A percentile compares a stretch with the other conserved stretches of the same genome.
Evolutionary conservation across 2,888 invertebrate species (phyloP).

Genomic region (Papilio elwesi): DNA sequence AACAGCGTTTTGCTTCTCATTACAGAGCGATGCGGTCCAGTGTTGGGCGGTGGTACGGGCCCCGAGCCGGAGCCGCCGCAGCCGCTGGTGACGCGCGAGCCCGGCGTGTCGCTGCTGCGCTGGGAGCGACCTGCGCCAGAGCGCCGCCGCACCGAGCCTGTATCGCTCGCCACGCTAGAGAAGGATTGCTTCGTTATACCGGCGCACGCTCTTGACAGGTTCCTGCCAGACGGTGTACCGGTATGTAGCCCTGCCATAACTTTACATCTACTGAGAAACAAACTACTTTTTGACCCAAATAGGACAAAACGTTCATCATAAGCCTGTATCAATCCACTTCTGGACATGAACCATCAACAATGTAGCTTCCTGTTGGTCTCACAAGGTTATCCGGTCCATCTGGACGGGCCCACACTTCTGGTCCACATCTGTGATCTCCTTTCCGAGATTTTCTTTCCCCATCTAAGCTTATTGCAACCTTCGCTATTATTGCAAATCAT

Average conservation of each 20-base stretch:
- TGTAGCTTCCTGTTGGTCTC: no score
- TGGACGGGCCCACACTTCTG: no score
- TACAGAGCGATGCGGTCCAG: conserved; percentile 90
- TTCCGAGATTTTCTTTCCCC: no score
- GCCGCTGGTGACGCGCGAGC: conserved; percentile 88
- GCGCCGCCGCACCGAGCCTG: conserved; percentile 85
- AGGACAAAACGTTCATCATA: no score
- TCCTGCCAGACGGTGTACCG: conserved; percentile 95
- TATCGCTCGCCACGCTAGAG: conserved; percentile 92
- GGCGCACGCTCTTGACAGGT: conserved; percentile 93
- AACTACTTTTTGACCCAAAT: not conserved
- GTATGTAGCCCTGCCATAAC: conserved; percentile 69
- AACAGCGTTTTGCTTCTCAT: conserved; percentile 43
- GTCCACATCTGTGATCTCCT: no score
- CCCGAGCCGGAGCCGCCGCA: conserved; percentile 88
- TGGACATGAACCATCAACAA: no score
- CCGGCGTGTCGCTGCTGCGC: conserved; percentile 85
- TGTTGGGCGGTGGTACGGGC: conserved; percentile 85
- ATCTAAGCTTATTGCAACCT: no score
- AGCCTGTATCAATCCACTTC: no score
- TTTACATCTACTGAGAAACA: not conserved
- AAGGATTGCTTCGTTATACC: conserved; percentile 97
- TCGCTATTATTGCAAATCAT: no score
- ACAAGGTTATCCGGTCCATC: no score
- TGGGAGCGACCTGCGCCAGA: conserved; percentile 77